phyloP scores from a whole-genome alignment of 2,888 invertebrate genomes.

The Panzeria rudis region DNA sequence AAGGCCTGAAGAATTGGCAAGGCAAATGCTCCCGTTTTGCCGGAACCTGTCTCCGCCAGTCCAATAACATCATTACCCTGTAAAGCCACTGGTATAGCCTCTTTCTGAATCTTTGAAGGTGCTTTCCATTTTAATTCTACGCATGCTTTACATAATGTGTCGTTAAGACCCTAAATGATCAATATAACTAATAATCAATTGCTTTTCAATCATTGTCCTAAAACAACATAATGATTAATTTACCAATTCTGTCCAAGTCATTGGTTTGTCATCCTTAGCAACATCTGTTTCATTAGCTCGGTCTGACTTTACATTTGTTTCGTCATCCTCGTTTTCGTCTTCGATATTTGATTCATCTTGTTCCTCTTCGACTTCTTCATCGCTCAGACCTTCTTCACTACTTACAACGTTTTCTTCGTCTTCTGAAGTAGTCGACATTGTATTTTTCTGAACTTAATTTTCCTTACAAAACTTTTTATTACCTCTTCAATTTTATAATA shows the following conservation, averaged over 20 bases:
- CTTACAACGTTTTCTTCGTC: slow-evolving; percentile 77
- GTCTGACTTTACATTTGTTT: not conserved
- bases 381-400: slow-evolving; percentile 74
- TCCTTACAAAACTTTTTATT: slow-evolving; percentile 2
- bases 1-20: slow-evolving; percentile 96
- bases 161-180: slow-evolving; percentile 91
- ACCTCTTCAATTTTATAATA: not conserved
- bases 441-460: slow-evolving; percentile 13
- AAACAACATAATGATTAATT: slow-evolving; percentile 73
- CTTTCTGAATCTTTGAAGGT: slow-evolving; percentile 97
- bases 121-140: slow-evolving; percentile 95
- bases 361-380: slow-evolving; percentile 67
- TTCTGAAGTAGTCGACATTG: slow-evolving; percentile 81
- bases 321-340: slow-evolving; percentile 41
- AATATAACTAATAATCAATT: slow-evolving; percentile 65
- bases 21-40: slow-evolving; percentile 99
- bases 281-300: not conserved
- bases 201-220: slow-evolving; percentile 50
- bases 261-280: slow-evolving; percentile 70
- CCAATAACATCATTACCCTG: slow-evolving; percentile 90
- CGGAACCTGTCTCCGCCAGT: slow-evolving; percentile 90
- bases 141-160: slow-evolving; percentile 95
- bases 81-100: slow-evolving; percentile 95
- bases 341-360: slow-evolving; percentile 47
- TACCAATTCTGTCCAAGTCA: slow-evolving; percentile 87